Evolutionary conservation across 2,113 vertebrate species (phyloP), one percentile per base, ranked within the genome.

Genomic region (Rousettus leschenaultii): DNA sequence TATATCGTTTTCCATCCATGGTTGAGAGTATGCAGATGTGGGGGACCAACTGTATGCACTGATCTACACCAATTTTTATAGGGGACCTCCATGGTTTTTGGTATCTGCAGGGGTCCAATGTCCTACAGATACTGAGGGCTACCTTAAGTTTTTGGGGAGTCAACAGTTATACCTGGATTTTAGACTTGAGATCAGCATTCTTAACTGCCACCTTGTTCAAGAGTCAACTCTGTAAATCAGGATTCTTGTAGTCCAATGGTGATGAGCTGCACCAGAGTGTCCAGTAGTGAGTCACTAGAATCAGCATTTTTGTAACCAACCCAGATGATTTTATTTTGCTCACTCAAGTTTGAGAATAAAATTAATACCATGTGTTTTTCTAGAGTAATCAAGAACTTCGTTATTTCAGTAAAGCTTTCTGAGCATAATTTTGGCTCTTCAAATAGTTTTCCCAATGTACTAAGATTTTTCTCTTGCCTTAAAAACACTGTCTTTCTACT

Each of bases 301-400:
- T 79, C 45, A 74, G 18, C 7, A 75, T 38, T 87, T 87, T 95
- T 61, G 73, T 89, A 79, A 91, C 35, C 9, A 68, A 43, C 30
- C n/a, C 13, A 59, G 28, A 33, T 94, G 28, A 91, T 45, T 91
- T 92, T n/a, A 91, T 45, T 91, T 92, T n/a, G 8, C 57, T 95
- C 24, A 30, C 2, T 71, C 48, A 92, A 59, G 48, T 59, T 75
- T 94, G 40, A 93, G 68, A 94, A 96, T 53, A 48, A 95, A 92
- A 65, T 61, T 70, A 95, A 45, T 55, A 84, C 83, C 30, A 22
- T 84, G 26, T 30, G 7, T 53, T 66, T 92, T 92, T 80, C 61
- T 70, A 43, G 38, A 68, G 53, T 30, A 61, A 88, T 48, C 19
- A 75, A 89, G 8, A 55, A 30, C 11, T 48, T 93, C 18, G 33